Conservation (phyloP, 2,888 invertebrate species). For the Steromphala cineraria region DNA sequence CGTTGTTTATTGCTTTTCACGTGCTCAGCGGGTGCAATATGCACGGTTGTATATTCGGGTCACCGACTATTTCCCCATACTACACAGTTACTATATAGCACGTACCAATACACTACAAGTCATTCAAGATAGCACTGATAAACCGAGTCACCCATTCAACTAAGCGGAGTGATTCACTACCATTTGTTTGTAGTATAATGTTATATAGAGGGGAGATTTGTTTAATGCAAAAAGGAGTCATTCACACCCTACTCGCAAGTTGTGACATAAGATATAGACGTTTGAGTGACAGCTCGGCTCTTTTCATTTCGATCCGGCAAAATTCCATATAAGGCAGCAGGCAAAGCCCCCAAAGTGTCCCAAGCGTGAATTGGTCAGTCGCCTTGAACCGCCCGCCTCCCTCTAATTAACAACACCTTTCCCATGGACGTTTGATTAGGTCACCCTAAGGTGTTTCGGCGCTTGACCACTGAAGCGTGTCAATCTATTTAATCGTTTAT, state of each 20-base stretch:
- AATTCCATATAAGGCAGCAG: conserved; percentile 38
- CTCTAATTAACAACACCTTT: not conserved
- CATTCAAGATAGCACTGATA: too few species aligned
- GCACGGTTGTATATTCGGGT: not conserved
- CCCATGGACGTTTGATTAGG: not conserved
- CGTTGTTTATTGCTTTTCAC: not conserved
- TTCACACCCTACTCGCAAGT: not conserved
- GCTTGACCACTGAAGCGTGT: not conserved
- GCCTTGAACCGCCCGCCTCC: not conserved
- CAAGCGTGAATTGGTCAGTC: not conserved
- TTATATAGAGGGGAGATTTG: not conserved
- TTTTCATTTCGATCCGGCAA: conserved; percentile 36
- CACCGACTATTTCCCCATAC: not conserved
- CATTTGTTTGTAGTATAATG: not conserved
- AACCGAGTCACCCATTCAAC: not conserved
- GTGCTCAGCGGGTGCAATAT: conserved; percentile 1
- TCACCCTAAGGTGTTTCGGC: not conserved
- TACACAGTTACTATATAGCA: not conserved
- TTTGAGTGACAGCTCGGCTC: conserved; percentile 36
- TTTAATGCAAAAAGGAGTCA: not conserved
- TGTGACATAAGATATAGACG: not conserved
- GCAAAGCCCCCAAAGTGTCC: conserved; percentile 14
- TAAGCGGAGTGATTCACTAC: not conserved
- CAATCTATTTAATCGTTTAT: not conserved
- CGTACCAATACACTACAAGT: not conserved